Evolutionary conservation across 2,113 vertebrate species (phyloP).

Genomic region (Typhlomys cinereus): DNA sequence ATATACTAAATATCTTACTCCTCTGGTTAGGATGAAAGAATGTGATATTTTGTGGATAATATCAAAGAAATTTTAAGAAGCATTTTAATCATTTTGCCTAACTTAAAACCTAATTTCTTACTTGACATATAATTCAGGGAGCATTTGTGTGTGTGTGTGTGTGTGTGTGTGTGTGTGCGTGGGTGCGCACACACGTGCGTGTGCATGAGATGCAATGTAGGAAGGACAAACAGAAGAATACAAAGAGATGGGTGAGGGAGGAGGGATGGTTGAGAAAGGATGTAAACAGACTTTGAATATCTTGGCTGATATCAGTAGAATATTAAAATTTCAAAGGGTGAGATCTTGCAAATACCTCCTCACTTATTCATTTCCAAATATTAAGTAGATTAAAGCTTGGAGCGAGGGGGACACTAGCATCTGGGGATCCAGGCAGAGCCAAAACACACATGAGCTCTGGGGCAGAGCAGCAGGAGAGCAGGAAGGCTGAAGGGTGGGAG

Average conservation of each 20-base stretch:
- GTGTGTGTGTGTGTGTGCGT: too few species aligned
- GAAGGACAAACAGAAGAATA: neutral
- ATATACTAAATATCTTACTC: neutral
- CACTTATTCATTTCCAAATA: slow-evolving; percentile 1
- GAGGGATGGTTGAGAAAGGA: too few species aligned
- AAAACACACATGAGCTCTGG: neutral
- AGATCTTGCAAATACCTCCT: neutral
- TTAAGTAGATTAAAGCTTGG: neutral
- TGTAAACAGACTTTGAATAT: neutral
- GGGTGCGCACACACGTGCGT: too few species aligned
- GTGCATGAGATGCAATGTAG: neutral
- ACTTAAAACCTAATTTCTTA: neutral
- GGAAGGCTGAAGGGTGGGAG: neutral
- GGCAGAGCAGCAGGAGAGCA: neutral
- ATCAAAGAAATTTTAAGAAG: neutral
- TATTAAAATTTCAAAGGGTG: neutral
- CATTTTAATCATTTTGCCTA: neutral
- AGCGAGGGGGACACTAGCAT: neutral
- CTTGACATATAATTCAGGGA: neutral
- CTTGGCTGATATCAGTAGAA: neutral
- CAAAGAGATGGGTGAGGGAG: neutral
- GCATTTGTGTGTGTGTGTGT: too few species aligned
- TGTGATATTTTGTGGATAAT: neutral
- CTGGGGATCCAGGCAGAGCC: neutral
- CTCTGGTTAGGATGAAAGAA: neutral